These are phyloP conservation scores for Odobenus rosmarus DNA, from an alignment of 2,113 vertebrate genomes.

Conservation along the genomic window DNA sequence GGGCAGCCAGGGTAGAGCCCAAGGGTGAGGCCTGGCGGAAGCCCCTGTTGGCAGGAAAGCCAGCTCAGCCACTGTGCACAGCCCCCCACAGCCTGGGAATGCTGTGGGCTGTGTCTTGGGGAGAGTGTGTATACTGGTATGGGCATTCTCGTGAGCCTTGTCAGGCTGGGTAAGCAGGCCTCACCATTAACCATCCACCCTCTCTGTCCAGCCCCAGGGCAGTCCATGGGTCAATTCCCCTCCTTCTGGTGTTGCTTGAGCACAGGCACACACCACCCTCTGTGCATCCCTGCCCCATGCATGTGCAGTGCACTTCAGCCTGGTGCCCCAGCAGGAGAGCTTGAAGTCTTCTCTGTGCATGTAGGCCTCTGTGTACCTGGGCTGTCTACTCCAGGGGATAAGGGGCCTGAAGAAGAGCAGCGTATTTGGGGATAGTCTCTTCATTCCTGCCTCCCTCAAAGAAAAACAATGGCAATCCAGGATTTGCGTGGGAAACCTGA, in stretches of 20 bases:
- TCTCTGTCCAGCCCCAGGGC: neutral
- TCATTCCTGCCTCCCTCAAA: constrained; percentile 22
- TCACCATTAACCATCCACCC: neutral
- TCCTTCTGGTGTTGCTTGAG: neutral
- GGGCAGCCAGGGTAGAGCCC: neutral
- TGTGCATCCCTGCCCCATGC: neutral
- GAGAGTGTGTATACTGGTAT: neutral
- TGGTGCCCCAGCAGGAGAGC: rapidly evolving
- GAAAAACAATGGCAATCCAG: constrained; percentile 73
- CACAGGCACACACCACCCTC: rapidly evolving
- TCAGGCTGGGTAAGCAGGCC: neutral
- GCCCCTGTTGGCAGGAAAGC: neutral
- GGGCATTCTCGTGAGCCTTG: rapidly evolving
- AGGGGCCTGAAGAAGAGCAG: neutral
- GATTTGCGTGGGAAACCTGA: constrained; percentile 84
- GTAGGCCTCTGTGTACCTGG: neutral
- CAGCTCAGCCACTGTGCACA: rapidly evolving
- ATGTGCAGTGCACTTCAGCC: rapidly evolving
- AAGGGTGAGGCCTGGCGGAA: neutral
- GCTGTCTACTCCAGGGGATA: neutral
- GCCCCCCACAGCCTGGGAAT: neutral
- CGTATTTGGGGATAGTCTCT: constrained; percentile 28
- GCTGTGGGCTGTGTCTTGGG: neutral
- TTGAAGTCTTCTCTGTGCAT: neutral
- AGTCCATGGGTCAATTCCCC: neutral